Percentiles rank a stretch among this genome's conserved stretches.
phyloP scores from a whole-genome alignment of 2,113 vertebrate species.

The Solea senegalensis region DNA sequence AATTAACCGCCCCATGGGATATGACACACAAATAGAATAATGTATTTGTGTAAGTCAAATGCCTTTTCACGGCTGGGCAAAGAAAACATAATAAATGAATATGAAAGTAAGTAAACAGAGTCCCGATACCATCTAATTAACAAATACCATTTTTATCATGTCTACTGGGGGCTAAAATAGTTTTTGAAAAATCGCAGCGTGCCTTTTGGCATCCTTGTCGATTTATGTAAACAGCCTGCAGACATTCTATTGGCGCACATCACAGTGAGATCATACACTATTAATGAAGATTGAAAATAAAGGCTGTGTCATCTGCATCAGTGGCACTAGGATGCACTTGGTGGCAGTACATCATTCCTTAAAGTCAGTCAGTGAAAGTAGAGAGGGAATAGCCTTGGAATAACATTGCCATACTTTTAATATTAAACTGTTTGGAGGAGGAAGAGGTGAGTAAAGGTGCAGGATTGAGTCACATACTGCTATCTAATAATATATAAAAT shows the following conservation, averaged over 20 bases:
- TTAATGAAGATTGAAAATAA: conserved; percentile 72
- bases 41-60: conserved; percentile 79
- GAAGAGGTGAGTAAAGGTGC: too few relatives aligned
- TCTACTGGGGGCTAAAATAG: conserved; percentile 67
- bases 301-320: conserved; percentile 65
- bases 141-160: conserved; percentile 67
- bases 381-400: too few relatives aligned
- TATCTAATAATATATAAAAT: too few relatives aligned
- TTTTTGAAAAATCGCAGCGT: conserved; percentile 64
- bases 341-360: too few relatives aligned
- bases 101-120: conserved; percentile 73
- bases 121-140: conserved; percentile 72
- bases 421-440: too few relatives aligned
- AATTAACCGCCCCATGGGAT: conserved; percentile 70
- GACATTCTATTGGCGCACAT: conserved; percentile 61
- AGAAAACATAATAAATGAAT: conserved; percentile 76
- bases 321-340: conserved; percentile 16
- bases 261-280: conserved; percentile 73
- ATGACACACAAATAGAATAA: conserved; percentile 78
- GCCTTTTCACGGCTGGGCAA: conserved; percentile 56
- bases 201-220: conserved; percentile 67
- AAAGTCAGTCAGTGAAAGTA: too few relatives aligned
- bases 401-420: too few relatives aligned
- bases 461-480: too few relatives aligned
- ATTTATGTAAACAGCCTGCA: conserved; percentile 75